phyloP scores from a whole-genome alignment of 2,888 invertebrate genomes.

The Perizoma affinitatum region DNA sequence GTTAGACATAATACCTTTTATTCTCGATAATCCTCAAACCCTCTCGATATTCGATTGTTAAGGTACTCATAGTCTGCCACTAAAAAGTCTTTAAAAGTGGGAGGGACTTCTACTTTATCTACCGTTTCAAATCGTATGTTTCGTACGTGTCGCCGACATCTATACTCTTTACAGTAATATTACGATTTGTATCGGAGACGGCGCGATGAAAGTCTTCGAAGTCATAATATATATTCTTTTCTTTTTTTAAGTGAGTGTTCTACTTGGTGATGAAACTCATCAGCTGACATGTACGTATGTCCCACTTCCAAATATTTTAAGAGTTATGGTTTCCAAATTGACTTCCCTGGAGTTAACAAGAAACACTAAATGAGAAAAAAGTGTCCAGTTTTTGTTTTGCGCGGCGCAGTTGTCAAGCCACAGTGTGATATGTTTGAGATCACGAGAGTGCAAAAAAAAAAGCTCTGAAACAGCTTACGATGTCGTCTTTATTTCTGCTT shows the following conservation, averaged over 20 bases:
- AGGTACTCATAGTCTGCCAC: no score
- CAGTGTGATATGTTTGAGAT: slow-evolving; percentile 36
- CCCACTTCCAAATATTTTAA: slow-evolving; percentile 40
- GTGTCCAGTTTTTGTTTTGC: slow-evolving; percentile 19
- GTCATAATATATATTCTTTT: slow-evolving; percentile 33
- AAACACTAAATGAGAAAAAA: slow-evolving; percentile 28
- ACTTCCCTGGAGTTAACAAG: slow-evolving; percentile 31
- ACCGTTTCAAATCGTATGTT: no score
- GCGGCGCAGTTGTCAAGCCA: slow-evolving; percentile 41
- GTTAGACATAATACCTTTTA: no score
- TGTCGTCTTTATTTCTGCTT: slow-evolving; percentile 48
- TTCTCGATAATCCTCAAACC: no score
- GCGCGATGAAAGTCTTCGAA: slow-evolving; percentile 36
- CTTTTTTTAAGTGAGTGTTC: slow-evolving; percentile 41
- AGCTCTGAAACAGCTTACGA: slow-evolving; percentile 38
- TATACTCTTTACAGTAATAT: no score
- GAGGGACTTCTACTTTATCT: no score
- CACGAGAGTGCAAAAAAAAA: slow-evolving; percentile 42
- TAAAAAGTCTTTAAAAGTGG: no score
- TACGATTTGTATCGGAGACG: slow-evolving; percentile 35
- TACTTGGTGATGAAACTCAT: slow-evolving; percentile 51
- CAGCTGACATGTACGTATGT: slow-evolving; percentile 42
- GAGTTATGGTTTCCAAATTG: slow-evolving; percentile 35
- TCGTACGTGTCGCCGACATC: slow-evolving; percentile 16
- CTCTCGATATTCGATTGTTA: no score